Percentiles rank a stretch among this genome's conserved stretches.
Evolutionary conservation across 2,888 invertebrate species (phyloP).

Genomic region (Ctena decussata): DNA sequence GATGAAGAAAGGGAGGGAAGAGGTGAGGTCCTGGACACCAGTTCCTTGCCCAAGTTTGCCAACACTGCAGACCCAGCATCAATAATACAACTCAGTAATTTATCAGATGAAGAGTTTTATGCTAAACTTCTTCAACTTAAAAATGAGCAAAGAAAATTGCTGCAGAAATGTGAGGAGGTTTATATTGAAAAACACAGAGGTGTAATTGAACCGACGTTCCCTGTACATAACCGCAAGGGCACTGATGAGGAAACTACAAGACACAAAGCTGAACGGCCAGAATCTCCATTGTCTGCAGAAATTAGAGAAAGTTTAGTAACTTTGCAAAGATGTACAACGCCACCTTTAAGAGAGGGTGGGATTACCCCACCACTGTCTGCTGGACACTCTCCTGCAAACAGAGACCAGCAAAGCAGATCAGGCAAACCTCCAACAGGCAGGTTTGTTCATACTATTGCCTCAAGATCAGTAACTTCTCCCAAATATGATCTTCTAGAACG

Average conservation of each 20-base stretch:
- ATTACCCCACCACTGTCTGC: slow-evolving; percentile 10
- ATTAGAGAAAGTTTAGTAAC: slow-evolving; percentile 19
- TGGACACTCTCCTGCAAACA: not conserved
- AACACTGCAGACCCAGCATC: slow-evolving; percentile 33
- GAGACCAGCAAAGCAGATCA: not conserved
- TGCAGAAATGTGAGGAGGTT: slow-evolving; percentile 82
- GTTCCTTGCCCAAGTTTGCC: slow-evolving; percentile 51
- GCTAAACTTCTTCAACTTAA: slow-evolving; percentile 81
- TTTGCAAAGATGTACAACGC: slow-evolving; percentile 33
- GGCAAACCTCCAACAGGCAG: slow-evolving; percentile 66
- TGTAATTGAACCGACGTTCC: slow-evolving; percentile 54
- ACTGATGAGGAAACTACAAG: not conserved
- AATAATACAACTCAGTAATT: slow-evolving; percentile 68
- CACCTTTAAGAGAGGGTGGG: slow-evolving; percentile 27
- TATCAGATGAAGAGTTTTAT: slow-evolving; percentile 84
- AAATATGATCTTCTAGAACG: slow-evolving; percentile 35
- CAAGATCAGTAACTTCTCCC: slow-evolving; percentile 40
- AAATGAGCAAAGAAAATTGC: slow-evolving; percentile 83
- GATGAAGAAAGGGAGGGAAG: slow-evolving; percentile 43
- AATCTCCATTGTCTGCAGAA: not conserved
- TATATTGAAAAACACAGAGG: slow-evolving; percentile 80
- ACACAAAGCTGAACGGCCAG: not conserved
- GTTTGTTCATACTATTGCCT: slow-evolving; percentile 33
- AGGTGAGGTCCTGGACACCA: slow-evolving; percentile 52
- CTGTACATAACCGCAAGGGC: not conserved